A percentile compares a stretch with the other conserved stretches of the same genome.
Conservation (phyloP, 2,113 vertebrate genomes). For the Tragelaphus buxtoni region DNA sequence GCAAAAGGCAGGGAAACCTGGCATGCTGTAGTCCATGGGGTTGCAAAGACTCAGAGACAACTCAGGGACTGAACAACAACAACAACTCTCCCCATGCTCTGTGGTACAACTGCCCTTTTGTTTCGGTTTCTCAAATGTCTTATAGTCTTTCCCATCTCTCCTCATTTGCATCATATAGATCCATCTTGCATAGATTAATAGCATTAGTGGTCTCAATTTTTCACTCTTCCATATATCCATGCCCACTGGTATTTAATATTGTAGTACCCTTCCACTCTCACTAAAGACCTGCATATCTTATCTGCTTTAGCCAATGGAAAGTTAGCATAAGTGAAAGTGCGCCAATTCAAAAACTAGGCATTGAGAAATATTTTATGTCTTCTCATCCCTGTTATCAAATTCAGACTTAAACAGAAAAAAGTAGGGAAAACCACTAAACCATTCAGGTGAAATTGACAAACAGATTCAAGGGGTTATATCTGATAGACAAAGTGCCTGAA, state of each 20-base stretch:
- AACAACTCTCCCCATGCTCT: background rate
- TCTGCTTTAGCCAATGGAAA: background rate
- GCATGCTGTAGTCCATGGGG: background rate
- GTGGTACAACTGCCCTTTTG: background rate
- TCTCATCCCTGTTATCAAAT: background rate
- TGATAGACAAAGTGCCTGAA: background rate
- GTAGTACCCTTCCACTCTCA: background rate
- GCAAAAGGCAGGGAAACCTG: background rate
- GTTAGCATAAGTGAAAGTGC: background rate
- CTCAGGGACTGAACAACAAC: background rate
- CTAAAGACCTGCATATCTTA: background rate
- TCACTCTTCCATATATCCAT: background rate
- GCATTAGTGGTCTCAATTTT: background rate
- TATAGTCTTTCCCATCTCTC: background rate
- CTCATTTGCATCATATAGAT: background rate
- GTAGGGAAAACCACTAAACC: background rate
- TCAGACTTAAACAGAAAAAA: background rate
- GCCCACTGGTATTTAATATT: background rate
- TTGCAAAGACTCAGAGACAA: background rate
- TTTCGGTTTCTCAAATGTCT: background rate
- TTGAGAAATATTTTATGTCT: background rate
- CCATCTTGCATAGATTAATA: background rate
- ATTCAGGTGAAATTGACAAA: background rate
- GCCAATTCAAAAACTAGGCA: background rate
- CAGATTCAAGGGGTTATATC: background rate